Evolutionary conservation across 2,888 invertebrate species (phyloP), one percentile per base, ranked within the genome.

Genomic region (Thalpophila matura): DNA sequence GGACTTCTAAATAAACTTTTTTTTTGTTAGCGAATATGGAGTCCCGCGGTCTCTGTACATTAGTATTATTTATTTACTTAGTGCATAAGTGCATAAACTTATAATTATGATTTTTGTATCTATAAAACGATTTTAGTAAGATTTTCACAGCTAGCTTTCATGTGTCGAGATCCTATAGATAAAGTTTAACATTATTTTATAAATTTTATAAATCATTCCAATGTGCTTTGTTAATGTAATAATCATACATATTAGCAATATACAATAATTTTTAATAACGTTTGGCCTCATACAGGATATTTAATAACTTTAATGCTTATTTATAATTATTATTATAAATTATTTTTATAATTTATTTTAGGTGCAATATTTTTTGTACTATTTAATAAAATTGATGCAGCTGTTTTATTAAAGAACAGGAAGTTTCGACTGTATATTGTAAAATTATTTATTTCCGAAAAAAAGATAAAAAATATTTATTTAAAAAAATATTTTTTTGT

Each of bases 41-140:
- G 75, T 70, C 50, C 77, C 85, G 82, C 84, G 85, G 86, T 81
- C 82, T 76, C 69, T 93, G 90, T 93, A 92, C 82, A 90, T 91
- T 94, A 93, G 93, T 94, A 94, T 94, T 94, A 94, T 93, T 94
- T 94, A 94, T 94, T 94, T 91, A 91, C 88, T 89, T 93, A 94
- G 93, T 76, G 89, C 89, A 86, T 94, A 93, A 92, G 92, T 83
- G 80, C 88, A 87, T 86, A 40, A 61, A 87, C 85, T 89, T 93
- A 92, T 89, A 88, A 91, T 89, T 80, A 83, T 82, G n/a, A n/a
- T n/a, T n/a, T n/a, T n/a, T n/a, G n/a, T 83, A 60, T 80, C 67
- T 61, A 49, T 79, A 43, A 64, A 70, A 68, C 46, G 46, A 70
- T 75, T 66, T 86, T 87, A 89, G 89, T 91, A 92, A 91, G 85